phyloP scores from a whole-genome alignment of 2,797 vertebrate genomes.

The Pangasius sanitwongsei region DNA sequence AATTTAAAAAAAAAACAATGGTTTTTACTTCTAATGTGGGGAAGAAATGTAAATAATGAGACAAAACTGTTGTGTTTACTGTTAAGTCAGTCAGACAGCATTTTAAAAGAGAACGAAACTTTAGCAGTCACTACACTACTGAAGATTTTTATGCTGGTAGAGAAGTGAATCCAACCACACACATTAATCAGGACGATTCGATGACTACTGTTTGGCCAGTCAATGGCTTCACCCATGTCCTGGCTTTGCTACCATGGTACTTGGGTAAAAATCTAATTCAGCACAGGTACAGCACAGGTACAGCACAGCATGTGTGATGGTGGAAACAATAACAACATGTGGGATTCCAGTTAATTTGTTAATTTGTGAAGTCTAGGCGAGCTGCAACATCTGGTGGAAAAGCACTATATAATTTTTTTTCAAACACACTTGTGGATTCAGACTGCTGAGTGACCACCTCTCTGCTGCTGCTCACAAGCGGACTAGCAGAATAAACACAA shows the following conservation, averaged over 20 bases:
- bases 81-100: not conserved
- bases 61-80: not conserved
- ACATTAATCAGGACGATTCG: not conserved
- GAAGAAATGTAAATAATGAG: not conserved
- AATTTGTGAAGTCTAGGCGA: not conserved
- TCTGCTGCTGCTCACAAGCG: not conserved
- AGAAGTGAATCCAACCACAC: not conserved
- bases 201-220: not conserved
- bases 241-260: not conserved
- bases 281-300: not conserved
- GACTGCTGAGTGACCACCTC: constrained; percentile 4
- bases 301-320: not conserved
- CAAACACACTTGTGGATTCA: not conserved
- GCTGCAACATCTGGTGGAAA: not conserved
- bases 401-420: not conserved
- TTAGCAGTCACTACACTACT: not conserved
- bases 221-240: not conserved
- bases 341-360: not conserved
- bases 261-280: not conserved
- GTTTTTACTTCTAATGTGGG: not conserved
- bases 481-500: not conserved
- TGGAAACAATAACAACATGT: not conserved
- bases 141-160: not conserved
- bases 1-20: not conserved
- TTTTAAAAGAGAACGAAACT: not conserved